Conservation (phyloP, 2,888 invertebrate species). For the Idaea biselata region DNA sequence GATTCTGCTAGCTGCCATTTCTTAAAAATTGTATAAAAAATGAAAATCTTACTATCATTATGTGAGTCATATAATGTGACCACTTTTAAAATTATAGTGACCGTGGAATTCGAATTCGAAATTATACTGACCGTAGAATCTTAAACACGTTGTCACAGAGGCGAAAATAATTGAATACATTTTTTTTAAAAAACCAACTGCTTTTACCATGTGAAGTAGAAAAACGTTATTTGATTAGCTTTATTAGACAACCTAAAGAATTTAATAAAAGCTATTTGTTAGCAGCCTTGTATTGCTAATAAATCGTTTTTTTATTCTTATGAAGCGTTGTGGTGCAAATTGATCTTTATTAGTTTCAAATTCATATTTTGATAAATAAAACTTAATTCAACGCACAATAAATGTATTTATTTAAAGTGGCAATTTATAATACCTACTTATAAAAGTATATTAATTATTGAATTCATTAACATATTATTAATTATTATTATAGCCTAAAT, state of each 20-base stretch:
- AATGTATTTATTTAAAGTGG: constrained; percentile 21
- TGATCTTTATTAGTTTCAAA: not conserved
- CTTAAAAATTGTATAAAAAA: constrained; percentile 3
- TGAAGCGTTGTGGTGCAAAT: not conserved
- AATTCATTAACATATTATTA: constrained; percentile 33
- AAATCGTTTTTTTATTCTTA: not conserved
- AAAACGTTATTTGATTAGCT: not conserved
- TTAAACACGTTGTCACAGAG: not conserved
- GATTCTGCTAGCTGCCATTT: constrained; percentile 2
- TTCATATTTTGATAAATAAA: not conserved
- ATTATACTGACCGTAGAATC: no score
- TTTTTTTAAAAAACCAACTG: not conserved
- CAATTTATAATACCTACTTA: constrained; percentile 28
- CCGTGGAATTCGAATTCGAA: not conserved
- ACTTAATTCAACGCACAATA: constrained; percentile 36
- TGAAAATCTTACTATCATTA: not conserved
- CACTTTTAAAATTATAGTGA: not conserved
- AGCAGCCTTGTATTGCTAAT: not conserved
- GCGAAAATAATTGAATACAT: not conserved
- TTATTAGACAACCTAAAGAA: not conserved
- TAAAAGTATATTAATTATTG: constrained; percentile 31
- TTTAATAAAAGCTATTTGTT: not conserved
- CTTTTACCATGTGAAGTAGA: not conserved
- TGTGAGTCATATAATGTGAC: not conserved
- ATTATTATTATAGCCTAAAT: constrained; percentile 41